These are phyloP conservation scores for Oryzias woworae DNA, from an alignment of 2,113 vertebrate species.

Conservation along the genomic window DNA sequence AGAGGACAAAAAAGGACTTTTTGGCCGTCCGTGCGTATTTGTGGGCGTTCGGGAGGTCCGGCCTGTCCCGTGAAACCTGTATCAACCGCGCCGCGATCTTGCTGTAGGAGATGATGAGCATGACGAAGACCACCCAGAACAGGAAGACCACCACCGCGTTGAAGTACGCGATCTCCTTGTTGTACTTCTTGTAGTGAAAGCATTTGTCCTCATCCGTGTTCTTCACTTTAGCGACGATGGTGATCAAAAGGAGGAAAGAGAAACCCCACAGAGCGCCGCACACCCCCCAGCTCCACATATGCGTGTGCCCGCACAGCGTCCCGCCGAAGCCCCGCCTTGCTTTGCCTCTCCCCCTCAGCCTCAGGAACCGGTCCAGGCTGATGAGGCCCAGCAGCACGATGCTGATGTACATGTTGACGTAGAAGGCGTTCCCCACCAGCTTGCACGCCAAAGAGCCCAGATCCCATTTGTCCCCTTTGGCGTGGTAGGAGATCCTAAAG, in stretches of 20 bases:
- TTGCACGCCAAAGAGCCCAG: conserved; percentile 78
- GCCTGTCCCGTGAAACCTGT: conserved; percentile 77
- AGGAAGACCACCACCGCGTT: conserved; percentile 77
- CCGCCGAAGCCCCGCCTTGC: conserved; percentile 43
- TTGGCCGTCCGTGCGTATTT: conserved; percentile 81
- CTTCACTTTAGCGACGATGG: conserved; percentile 69
- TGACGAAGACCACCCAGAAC: conserved; percentile 86
- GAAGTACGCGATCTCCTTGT: conserved; percentile 79
- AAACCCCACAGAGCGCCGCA: conserved; percentile 79
- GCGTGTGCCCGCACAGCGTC: conserved; percentile 54
- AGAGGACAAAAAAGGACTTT: conserved; percentile 89
- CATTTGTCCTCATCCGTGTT: conserved; percentile 61
- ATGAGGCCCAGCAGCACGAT: conserved; percentile 88
- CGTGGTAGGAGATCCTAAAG: conserved; percentile 83
- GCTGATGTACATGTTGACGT: conserved; percentile 95
- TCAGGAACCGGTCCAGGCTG: conserved; percentile 86
- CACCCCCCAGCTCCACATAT: conserved; percentile 59
- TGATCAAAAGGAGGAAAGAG: conserved; percentile 68
- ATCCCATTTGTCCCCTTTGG: conserved; percentile 76
- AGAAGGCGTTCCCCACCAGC: conserved; percentile 85
- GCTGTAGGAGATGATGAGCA: conserved; percentile 82
- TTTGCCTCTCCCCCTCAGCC: conserved; percentile 67
- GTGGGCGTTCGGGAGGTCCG: conserved; percentile 83
- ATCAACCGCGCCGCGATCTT: conserved; percentile 84
- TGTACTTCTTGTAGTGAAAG: conserved; percentile 82